These are phyloP conservation scores for Oligia strigilis DNA, from an alignment of 2,888 invertebrate species.

Conservation along the genomic window DNA sequence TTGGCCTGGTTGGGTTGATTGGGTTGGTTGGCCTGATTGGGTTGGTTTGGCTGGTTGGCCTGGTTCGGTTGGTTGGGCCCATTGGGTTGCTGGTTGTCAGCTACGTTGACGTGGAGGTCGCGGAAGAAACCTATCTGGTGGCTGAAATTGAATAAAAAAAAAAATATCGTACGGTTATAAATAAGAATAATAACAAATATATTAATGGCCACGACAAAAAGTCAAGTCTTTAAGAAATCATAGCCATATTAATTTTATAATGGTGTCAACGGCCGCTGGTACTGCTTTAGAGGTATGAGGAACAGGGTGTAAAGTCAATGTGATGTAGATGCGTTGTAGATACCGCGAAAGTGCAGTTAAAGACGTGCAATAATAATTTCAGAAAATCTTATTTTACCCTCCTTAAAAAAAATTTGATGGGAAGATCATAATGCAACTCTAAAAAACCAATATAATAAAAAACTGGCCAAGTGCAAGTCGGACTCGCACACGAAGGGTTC, in stretches of 20 bases:
- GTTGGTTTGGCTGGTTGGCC: constrained; percentile 43
- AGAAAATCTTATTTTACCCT: not conserved
- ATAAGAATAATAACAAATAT: not conserved
- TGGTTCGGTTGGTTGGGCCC: constrained; percentile 58
- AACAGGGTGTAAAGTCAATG: not conserved
- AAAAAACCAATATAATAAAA: not conserved
- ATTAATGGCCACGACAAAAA: not conserved
- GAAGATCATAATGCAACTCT: not conserved
- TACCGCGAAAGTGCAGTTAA: not conserved
- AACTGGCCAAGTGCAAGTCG: too few relatives aligned
- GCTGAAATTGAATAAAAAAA: constrained; percentile 77
- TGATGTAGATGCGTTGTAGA: not conserved
- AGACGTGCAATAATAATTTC: not conserved
- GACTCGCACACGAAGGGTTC: too few relatives aligned
- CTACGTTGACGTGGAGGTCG: constrained; percentile 85
- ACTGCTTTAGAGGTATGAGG: not conserved
- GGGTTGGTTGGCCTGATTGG: constrained; percentile 60
- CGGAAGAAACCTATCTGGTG: constrained; percentile 95
- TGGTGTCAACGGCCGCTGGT: not conserved
- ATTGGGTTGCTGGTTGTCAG: constrained; percentile 59
- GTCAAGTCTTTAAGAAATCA: not conserved
- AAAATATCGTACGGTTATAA: not conserved
- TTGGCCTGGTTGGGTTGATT: constrained; percentile 46
- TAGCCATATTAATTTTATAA: not conserved
- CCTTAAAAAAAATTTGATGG: too few relatives aligned